Percentiles rank a stretch among this genome's conserved stretches.
These are phyloP conservation scores for Holacanthus passer DNA, from an alignment of 2,113 vertebrate genomes.

Conservation along the genomic window DNA sequence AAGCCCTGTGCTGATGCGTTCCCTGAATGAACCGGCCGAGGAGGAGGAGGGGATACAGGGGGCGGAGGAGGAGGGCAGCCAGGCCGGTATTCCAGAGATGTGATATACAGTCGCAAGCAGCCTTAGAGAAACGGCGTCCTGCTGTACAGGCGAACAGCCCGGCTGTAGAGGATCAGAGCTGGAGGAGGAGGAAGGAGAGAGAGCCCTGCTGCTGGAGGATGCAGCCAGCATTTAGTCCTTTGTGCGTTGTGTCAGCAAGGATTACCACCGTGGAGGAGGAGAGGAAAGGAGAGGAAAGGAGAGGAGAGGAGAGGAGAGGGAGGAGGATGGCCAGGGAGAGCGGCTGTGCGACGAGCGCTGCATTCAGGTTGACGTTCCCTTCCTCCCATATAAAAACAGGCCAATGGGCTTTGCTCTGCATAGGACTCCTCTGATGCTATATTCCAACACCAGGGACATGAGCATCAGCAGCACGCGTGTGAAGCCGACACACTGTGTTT, in stretches of 20 bases:
- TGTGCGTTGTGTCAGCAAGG: slow-evolving; percentile 80
- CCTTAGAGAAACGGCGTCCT: slow-evolving; percentile 47
- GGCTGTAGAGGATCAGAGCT: slow-evolving; percentile 43
- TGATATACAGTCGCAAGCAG: slow-evolving; percentile 44
- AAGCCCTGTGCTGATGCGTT: slow-evolving; percentile 54
- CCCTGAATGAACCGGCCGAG: slow-evolving; percentile 61
- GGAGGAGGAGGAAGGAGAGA: slow-evolving; percentile 40
- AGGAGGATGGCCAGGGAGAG: slow-evolving; percentile 63
- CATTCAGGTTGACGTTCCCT: slow-evolving; percentile 64
- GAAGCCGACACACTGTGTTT: slow-evolving; percentile 50
- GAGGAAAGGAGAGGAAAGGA: slow-evolving; percentile 41
- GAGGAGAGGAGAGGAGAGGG: slow-evolving; percentile 44
- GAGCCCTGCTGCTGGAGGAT: slow-evolving; percentile 61
- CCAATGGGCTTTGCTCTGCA: slow-evolving; percentile 41
- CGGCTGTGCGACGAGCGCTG: slow-evolving; percentile 47
- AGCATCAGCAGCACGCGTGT: slow-evolving; percentile 39
- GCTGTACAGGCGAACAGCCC: slow-evolving; percentile 27
- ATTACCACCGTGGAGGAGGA: slow-evolving; percentile 71
- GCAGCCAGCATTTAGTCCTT: slow-evolving; percentile 75
- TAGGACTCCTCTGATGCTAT: slow-evolving; percentile 42
- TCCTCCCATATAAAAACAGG: slow-evolving; percentile 49
- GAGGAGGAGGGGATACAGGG: slow-evolving; percentile 54
- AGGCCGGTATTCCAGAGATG: slow-evolving; percentile 61
- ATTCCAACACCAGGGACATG: slow-evolving; percentile 36
- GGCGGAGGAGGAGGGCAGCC: slow-evolving; percentile 54